Base-by-base conservation (phyloP, 2,888 invertebrate genomes). In the Eumerus sabulonum region DNA sequence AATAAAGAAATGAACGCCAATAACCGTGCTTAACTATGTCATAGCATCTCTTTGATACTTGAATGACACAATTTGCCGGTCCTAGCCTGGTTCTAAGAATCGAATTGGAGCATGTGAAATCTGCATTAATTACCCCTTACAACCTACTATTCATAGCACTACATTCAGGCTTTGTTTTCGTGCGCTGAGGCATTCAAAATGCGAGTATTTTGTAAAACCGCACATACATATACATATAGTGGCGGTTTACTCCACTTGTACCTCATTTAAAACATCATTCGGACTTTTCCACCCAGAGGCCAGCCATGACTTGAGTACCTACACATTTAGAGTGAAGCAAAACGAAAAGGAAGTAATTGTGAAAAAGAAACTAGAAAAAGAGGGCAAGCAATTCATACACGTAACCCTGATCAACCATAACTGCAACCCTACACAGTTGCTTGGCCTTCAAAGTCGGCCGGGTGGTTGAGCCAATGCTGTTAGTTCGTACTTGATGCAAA, bases 251-350 rank as follows among this genome's bases (percentile, higher is more conserved):
- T 63, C 68, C 64, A 68, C 68, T 63, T 70, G 40, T 42, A 56
- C 74, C 68, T 68, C 68, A 59, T 27, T 68, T 44, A 16, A 42
- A 68, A 57, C 13, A 63, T 62, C 68, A 60, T 73, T 74, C 59
- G 68, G 60, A 44, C 64, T 44, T 64, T 74, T 74, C 44, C 68
- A 70, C 59, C 50, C 53, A 50, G 53, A 64, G 42, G 67, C 45
- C 59, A 67, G 60, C 74, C 74, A 74, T 79, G 79, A 64, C 68
- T 64, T 60, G 64, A 79, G 64, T 56, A 56, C 53, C 64, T 54
- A 27, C 50, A 45, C 40, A 51, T n/a, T 40, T 3, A 40, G 11
- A 40, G 9, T 1, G n/a, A 40, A 40, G n/a, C 11, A 51, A 72
- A 45, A 64, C 42, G 51, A 42, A 44, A 62, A 54, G 45, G 56